Evolutionary conservation across 1,140 invertebrate genomes (phyloP).

Genomic region (Drosophila oshimai): DNA sequence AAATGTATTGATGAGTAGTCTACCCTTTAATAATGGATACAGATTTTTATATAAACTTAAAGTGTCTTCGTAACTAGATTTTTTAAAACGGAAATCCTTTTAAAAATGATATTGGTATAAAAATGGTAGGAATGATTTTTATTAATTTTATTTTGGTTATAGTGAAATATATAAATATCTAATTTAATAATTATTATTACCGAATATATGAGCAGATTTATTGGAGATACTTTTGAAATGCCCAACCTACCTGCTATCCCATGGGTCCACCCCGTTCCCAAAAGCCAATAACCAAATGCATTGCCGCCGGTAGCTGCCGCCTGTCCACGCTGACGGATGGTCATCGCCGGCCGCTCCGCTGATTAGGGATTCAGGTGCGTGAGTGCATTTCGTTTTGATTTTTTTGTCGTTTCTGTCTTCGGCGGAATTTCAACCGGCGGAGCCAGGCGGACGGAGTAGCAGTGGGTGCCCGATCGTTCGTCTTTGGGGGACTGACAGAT

Average conservation of each 20-base stretch:
- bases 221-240: neutral
- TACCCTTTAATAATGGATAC: too few species aligned
- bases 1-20: too few species aligned
- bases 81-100: too few species aligned
- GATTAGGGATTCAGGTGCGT: constrained; percentile 78
- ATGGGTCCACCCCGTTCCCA: neutral
- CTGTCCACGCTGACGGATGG: constrained; percentile 29
- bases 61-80: too few species aligned
- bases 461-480: constrained; percentile 44
- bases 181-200: too few species aligned
- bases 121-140: too few species aligned
- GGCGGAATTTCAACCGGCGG: constrained; percentile 61
- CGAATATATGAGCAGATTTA: too few species aligned
- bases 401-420: constrained; percentile 40
- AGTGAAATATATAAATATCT: too few species aligned
- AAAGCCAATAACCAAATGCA: constrained; percentile 46
- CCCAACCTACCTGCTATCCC: neutral
- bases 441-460: constrained; percentile 26
- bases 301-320: constrained; percentile 55
- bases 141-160: too few species aligned
- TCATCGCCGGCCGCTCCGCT: constrained; percentile 50
- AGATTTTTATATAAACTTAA: too few species aligned
- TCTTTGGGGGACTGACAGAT: constrained; percentile 61
- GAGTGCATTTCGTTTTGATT: constrained; percentile 60
- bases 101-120: too few species aligned